Evolutionary conservation across 2,113 vertebrate species (phyloP).

Genomic region (Ochotona princeps): DNA sequence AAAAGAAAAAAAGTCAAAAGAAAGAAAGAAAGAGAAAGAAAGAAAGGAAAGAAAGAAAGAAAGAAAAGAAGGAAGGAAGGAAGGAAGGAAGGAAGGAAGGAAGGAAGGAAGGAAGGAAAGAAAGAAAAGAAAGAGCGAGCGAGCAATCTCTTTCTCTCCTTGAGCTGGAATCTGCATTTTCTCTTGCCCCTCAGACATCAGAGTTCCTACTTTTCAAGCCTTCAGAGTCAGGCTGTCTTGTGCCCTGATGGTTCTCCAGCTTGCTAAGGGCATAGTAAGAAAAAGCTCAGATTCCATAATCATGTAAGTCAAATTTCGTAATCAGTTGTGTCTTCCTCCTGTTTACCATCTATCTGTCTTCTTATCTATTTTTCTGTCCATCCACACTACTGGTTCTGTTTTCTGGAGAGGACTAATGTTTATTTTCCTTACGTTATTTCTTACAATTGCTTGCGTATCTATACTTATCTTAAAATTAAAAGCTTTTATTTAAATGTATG

Average conservation of each 20-base stretch:
- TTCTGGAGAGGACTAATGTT: neutral
- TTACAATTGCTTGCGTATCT: neutral
- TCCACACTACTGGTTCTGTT: neutral
- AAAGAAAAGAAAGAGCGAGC: too few species aligned
- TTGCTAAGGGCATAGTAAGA: neutral
- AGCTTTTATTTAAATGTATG: neutral
- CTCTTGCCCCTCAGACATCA: neutral
- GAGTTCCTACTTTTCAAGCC: neutral
- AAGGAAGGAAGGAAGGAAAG: too few species aligned
- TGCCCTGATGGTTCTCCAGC: neutral
- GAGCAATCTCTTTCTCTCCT: neutral
- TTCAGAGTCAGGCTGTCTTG: neutral
- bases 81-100: too few species aligned
- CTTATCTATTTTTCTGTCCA: neutral
- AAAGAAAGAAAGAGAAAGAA: too few species aligned
- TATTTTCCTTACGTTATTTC: neutral
- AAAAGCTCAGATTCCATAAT: neutral
- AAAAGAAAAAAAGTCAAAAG: too few species aligned
- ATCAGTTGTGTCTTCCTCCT: neutral
- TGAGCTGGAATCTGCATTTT: neutral
- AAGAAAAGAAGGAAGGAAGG: too few species aligned
- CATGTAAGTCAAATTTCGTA: neutral
- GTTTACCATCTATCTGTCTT: neutral
- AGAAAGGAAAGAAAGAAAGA: too few species aligned
- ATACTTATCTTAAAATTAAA: constrained; percentile 39